Base-by-base conservation (phyloP, 2,113 vertebrate species). In the Myrmecophaga tridactyla region DNA sequence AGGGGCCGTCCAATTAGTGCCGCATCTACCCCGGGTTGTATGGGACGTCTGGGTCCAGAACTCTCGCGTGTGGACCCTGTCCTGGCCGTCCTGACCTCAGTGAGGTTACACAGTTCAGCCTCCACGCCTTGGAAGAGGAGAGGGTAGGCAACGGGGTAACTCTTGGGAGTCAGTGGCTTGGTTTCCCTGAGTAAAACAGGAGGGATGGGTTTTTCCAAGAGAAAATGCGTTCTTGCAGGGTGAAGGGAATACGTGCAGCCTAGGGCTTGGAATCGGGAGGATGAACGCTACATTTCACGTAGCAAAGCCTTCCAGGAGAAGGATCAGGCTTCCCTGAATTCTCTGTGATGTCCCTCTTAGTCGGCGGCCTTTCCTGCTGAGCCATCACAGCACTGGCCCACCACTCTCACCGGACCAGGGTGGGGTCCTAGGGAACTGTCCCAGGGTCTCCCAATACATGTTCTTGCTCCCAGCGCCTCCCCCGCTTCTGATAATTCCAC, bases 41-140 rank as follows among this genome's bases (percentile, higher is more conserved):
- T 20, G 65, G 2, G 51, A 82, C 23, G 58, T 60, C 58, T 23
- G 8, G 34, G 41, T 48, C 34, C 48, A 65, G 39, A 58, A 51
- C 14, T 2, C 1, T 27, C 58, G 5, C 10, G 9, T 13, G 15
- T 36, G 39, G 25, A 41, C 56, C 29, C 23, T 41, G 2, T n/a
- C 3, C 1, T 7, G 20, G 21, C 2, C 31, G 0, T 21, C 51
- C 15, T 69, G 4, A 34, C n/a, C 62, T 21, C 31, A 23, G 6
- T 46, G 77, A 56, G 67, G 12, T 34, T 56, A 6, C 4, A 2
- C 2, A 17, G 23, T 31, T 3, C 25, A 4, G 6, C 13, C 48
- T 23, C 8, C n/a, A 12, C 17, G 34, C 2, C 29, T 17, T 0
- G 31, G 31, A 3, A 12, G n/a, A 58, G 14, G n/a, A 14, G 13